These are phyloP conservation scores for Balearica regulorum DNA, from an alignment of 2,797 vertebrate genomes.

Conservation along the genomic window DNA sequence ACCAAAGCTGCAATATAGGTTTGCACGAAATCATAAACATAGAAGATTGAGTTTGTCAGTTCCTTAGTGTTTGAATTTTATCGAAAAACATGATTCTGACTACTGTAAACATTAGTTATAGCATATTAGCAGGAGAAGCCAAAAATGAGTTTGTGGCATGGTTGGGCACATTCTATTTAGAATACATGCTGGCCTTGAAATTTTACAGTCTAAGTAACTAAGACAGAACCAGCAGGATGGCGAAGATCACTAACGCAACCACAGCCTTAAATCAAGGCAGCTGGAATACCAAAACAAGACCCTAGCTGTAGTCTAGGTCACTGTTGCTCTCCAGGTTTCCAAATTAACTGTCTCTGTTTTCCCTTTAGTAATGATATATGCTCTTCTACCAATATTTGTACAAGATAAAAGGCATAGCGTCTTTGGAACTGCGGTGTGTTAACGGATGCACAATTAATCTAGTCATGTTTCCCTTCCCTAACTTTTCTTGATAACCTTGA, in stretches of 20 bases:
- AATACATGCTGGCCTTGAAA: neutral
- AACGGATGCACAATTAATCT: neutral
- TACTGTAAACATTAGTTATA: neutral
- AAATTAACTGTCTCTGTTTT: neutral
- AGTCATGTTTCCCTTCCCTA: neutral
- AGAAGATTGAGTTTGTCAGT: neutral
- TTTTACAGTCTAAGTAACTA: neutral
- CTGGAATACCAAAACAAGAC: neutral
- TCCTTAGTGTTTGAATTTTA: neutral
- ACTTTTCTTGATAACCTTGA: conserved; percentile 15
- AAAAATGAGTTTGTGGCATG: neutral
- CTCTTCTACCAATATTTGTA: neutral
- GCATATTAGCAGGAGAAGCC: neutral
- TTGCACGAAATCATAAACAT: neutral
- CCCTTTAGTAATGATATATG: neutral
- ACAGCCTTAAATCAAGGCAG: neutral
- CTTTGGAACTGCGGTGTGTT: neutral
- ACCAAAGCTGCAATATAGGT: neutral
- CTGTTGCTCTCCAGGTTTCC: neutral
- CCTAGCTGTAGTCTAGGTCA: neutral
- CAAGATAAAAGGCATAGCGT: neutral
- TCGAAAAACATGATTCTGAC: neutral
- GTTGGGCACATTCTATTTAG: neutral
- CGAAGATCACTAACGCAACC: neutral
- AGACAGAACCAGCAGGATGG: neutral